Base-by-base conservation (phyloP, 2,797 vertebrate genomes). In the Heliangelus exortis region DNA sequence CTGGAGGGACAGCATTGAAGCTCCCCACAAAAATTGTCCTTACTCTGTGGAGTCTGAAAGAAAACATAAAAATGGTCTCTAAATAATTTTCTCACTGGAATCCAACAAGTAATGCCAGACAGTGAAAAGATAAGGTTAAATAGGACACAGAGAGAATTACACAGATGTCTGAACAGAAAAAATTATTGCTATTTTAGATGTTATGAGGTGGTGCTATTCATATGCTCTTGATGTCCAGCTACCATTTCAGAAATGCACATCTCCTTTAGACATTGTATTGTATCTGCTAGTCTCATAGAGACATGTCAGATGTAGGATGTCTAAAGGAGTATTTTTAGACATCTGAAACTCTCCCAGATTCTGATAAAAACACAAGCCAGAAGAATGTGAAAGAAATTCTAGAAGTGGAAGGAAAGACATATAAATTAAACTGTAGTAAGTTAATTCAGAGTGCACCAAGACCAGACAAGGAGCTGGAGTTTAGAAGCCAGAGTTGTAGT, bases 391-490 rank as follows among this genome's bases (percentile, higher is more conserved):
- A 34, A 55, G 10, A 58, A 62, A 51, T 63, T 51, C 13, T 69
- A 19, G 55, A 76, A 80, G 47, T 19, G 17, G 11, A 6, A 63
- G 17, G 45, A 57, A 59, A 77, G 12, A 3, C 4, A 50, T 14
- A 72, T 2, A 63, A 34, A 16, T 48, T 10, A 3, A 1, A 66
- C 1, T 20, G 12, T 43, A 39, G 25, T 10, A 7, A 25, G 4
- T 34, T 53, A 39, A 48, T 75, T 71, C 53, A 62, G 31, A 61
- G 16, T 34, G 6, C 33, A 43, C 9, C 33, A 63, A 51, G 5
- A 77, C 39, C 33, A 63, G 25, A 41, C 15, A 41, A 54, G 15
- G 13, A 75, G 18, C 22, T 39, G 9, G 14, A 62, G 9, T 21
- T 41, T 41, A 41, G 13, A 15, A 41, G 39, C 39, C 39, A 41